phyloP scores from a whole-genome alignment of 2,888 invertebrate species.

The Boloria euphrosyne region DNA sequence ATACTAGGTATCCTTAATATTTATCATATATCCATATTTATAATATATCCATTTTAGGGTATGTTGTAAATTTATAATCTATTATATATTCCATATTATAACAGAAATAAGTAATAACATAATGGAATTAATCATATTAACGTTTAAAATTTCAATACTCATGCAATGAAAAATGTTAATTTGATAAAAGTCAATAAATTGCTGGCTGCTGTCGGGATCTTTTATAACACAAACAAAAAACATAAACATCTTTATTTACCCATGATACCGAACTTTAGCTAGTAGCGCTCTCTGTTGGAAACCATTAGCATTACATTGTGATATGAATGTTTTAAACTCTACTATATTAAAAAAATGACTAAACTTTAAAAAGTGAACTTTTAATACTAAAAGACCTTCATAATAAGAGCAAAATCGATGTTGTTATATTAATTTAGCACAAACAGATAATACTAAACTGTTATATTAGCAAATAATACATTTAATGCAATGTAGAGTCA shows the following conservation, averaged over 20 bases:
- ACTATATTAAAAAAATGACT: neutral
- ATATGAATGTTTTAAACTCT: neutral
- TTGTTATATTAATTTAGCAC: neutral
- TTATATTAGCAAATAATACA: neutral
- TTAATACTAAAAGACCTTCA: neutral
- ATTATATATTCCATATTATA: too few relatives aligned
- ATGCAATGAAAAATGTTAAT: constrained; percentile 30
- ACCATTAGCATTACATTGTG: constrained; percentile 21
- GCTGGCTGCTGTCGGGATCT: constrained; percentile 23
- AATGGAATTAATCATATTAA: neutral
- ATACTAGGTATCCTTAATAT: too few relatives aligned
- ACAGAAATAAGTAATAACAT: constrained; percentile 5
- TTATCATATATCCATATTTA: too few relatives aligned
- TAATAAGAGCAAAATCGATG: neutral
- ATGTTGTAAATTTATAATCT: too few relatives aligned
- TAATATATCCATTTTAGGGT: too few relatives aligned
- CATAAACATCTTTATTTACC: constrained; percentile 32
- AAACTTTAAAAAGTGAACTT: neutral
- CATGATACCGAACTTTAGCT: constrained; percentile 13
- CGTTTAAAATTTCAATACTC: constrained; percentile 31
- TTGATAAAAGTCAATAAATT: constrained; percentile 34
- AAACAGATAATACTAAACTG: neutral
- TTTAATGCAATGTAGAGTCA: neutral
- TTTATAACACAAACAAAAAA: constrained; percentile 32
- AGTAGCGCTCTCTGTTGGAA: constrained; percentile 39